Percentiles rank a stretch among this genome's conserved stretches.
Conservation (phyloP, 2,113 vertebrate species). For the Macroglossus sobrinus region DNA sequence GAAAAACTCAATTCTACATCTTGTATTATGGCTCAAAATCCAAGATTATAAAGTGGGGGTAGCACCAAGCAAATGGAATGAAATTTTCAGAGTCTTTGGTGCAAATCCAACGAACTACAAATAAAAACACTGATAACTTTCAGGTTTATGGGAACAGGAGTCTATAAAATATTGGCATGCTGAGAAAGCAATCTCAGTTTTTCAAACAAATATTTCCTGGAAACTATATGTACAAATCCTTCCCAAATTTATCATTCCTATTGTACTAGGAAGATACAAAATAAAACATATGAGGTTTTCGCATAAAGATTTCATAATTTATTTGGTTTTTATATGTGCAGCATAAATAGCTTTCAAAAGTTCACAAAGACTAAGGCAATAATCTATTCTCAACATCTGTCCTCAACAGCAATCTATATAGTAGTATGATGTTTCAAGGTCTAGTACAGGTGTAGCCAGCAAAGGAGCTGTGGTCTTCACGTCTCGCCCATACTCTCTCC, state of each 20-base stretch:
- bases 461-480: background rate
- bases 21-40: slow-evolving; percentile 1
- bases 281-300: background rate
- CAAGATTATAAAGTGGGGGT: background rate
- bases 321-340: background rate
- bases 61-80: background rate
- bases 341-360: background rate
- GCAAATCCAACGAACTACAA: background rate
- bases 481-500: background rate
- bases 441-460: background rate
- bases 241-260: background rate
- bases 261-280: background rate
- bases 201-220: slow-evolving; percentile 30
- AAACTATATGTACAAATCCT: background rate
- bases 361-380: background rate
- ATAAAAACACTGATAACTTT: slow-evolving; percentile 38
- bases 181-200: background rate
- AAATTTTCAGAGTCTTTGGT: slow-evolving; percentile 15
- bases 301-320: background rate
- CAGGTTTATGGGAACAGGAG: background rate
- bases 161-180: slow-evolving; percentile 4
- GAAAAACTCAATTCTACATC: slow-evolving; percentile 10
- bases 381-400: background rate
- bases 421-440: background rate
- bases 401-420: background rate